Evolutionary conservation across 2,888 invertebrate species (phyloP).

Genomic region (Coremacera marginata): DNA sequence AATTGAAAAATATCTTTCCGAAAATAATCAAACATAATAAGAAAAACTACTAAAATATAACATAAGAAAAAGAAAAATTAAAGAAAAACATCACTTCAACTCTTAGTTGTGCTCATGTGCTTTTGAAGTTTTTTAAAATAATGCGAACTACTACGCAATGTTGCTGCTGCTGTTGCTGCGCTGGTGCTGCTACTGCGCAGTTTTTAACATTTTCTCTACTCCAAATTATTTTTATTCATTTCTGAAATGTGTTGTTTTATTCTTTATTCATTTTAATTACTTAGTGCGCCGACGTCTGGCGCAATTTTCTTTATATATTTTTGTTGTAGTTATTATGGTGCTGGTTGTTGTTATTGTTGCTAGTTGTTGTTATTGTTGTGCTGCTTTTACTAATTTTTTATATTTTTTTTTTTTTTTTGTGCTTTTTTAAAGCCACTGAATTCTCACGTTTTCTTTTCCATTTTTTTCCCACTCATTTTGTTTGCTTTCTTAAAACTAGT

Average conservation of each 20-base stretch:
- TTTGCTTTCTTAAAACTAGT: background rate
- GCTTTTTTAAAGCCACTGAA: background rate
- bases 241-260: slow-evolving; percentile 7
- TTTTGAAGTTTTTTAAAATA: background rate
- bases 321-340: slow-evolving; percentile 2
- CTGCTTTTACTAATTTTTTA: background rate
- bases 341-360: background rate
- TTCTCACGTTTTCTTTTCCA: slow-evolving; percentile 34
- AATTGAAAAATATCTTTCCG: background rate
- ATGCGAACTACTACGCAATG: background rate
- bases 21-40: slow-evolving; percentile 2
- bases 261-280: slow-evolving; percentile 7
- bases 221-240: background rate
- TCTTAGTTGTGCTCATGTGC: background rate
- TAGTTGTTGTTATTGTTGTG: background rate
- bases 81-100: background rate
- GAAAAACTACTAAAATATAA: background rate
- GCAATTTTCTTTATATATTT: background rate
- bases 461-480: background rate
- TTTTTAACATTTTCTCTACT: background rate
- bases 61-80: background rate
- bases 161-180: background rate
- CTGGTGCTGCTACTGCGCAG: background rate
- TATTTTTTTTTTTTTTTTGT: background rate
- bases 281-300: background rate